Percentiles rank a stretch among this genome's conserved stretches.
Evolutionary conservation across 2,113 vertebrate species (phyloP).

Genomic region (Anser brachyrhynchus): DNA sequence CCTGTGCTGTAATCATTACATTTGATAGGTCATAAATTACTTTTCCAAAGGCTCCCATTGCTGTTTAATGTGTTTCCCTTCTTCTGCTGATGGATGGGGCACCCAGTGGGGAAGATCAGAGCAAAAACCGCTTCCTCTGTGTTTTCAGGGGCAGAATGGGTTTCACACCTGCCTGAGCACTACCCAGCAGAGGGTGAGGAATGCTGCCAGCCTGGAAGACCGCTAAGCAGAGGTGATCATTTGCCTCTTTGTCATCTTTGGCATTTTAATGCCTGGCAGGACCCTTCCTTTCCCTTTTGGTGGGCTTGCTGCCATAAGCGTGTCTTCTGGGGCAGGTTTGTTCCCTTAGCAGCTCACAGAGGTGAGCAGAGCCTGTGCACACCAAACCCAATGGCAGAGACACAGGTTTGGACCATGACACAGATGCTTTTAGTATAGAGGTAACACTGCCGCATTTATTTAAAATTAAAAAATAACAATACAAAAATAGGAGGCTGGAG

Average conservation of each 20-base stretch:
- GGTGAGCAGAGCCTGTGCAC: neutral
- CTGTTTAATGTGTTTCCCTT: conserved; percentile 50
- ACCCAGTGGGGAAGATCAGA: neutral
- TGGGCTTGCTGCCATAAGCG: neutral
- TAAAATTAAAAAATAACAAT: rapidly evolving
- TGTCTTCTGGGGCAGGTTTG: neutral
- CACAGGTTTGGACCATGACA: rapidly evolving
- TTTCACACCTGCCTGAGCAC: conserved; percentile 36
- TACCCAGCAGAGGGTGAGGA: conserved; percentile 11
- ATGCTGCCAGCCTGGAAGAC: neutral
- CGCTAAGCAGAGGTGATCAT: neutral
- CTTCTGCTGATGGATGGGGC: conserved; percentile 13
- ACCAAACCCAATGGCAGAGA: rapidly evolving
- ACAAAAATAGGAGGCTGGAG: neutral
- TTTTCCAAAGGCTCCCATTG: neutral
- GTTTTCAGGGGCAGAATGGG: neutral
- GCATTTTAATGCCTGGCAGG: neutral
- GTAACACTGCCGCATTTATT: rapidly evolving
- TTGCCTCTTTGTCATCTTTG: neutral
- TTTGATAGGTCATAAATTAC: neutral
- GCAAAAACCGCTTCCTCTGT: neutral
- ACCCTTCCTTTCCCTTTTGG: neutral
- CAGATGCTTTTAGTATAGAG: neutral
- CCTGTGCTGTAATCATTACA: neutral
- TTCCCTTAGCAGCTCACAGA: neutral